These are phyloP conservation scores for Pentamera pediparva DNA, from an alignment of 53 echinoderm and acorn worm species.

Conservation along the genomic window DNA sequence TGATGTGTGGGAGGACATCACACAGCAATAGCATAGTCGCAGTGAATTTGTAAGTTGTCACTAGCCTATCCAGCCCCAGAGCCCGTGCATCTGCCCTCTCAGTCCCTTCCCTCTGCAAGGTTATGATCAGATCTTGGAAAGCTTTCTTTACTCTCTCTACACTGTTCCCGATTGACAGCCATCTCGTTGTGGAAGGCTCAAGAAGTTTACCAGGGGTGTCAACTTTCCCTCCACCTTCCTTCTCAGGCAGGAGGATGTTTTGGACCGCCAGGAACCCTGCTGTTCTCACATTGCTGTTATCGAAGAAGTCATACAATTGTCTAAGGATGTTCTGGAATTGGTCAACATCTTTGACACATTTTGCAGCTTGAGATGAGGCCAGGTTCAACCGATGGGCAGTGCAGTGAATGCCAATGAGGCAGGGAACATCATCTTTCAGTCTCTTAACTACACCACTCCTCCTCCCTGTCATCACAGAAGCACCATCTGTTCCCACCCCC, in stretches of 20 bases:
- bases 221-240: conserved; percentile 10
- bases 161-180: conserved; percentile 43
- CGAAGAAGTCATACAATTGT: conserved; percentile 52
- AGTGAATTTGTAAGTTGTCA: conserved; percentile 40
- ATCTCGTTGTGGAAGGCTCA: conserved; percentile 49
- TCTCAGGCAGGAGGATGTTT: conserved; percentile 2
- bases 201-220: conserved; percentile 36
- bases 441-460: conserved; percentile 43
- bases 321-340: conserved; percentile 34
- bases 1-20: conserved; percentile 48
- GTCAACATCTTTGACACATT: conserved; percentile 43
- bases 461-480: conserved; percentile 45
- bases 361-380: conserved; percentile 49
- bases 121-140: conserved; percentile 34
- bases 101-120: conserved; percentile 42
- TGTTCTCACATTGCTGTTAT: conserved; percentile 46
- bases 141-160: conserved; percentile 33
- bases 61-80: conserved; percentile 30
- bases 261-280: conserved; percentile 37
- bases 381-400: conserved; percentile 47
- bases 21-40: conserved; percentile 51
- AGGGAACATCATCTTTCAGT: conserved; percentile 37
- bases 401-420: conserved; percentile 54
- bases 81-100: conserved; percentile 52
- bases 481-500: conserved; percentile 56